A percentile compares a stretch with the other conserved stretches of the same genome.
phyloP scores from a whole-genome alignment of 2,797 vertebrate genomes.

The Nyctalus aviator region DNA sequence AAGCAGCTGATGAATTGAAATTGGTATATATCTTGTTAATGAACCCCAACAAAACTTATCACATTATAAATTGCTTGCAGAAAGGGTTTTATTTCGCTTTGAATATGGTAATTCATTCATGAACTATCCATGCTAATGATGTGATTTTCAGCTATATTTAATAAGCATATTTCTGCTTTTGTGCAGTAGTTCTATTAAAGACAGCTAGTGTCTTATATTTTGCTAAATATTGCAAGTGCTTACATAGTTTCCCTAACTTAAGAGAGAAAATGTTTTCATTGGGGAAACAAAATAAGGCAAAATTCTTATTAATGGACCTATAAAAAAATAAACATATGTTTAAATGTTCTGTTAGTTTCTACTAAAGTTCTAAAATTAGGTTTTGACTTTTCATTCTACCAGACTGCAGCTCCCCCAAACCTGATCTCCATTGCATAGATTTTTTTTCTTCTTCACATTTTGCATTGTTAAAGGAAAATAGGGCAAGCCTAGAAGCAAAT shows the following conservation, averaged over 20 bases:
- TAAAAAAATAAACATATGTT: neutral
- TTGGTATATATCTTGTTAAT: constrained; percentile 47
- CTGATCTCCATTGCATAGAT: neutral
- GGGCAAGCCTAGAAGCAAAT: constrained; percentile 7
- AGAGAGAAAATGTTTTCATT: constrained; percentile 41
- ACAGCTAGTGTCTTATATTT: neutral
- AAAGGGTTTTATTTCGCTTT: constrained; percentile 44
- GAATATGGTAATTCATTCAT: constrained; percentile 29
- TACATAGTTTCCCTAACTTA: neutral
- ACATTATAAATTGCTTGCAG: constrained; percentile 16
- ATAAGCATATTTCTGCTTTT: constrained; percentile 52
- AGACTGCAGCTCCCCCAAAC: neutral
- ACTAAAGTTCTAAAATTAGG: constrained; percentile 6
- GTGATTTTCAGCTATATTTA: constrained; percentile 64
- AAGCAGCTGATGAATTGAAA: constrained; percentile 43
- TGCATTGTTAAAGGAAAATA: constrained; percentile 45
- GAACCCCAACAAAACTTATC: constrained; percentile 55
- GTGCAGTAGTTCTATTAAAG: constrained; percentile 37
- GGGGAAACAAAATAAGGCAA: constrained; percentile 26
- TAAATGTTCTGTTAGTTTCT: neutral
- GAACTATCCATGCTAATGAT: constrained; percentile 51
- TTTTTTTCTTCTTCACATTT: constrained; percentile 39
- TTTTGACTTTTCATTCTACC: neutral
- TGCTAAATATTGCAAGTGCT: constrained; percentile 8
- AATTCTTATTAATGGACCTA: constrained; percentile 35